phyloP scores from a whole-genome alignment of 2,888 invertebrate genomes.

The Polyommatus icarus region DNA sequence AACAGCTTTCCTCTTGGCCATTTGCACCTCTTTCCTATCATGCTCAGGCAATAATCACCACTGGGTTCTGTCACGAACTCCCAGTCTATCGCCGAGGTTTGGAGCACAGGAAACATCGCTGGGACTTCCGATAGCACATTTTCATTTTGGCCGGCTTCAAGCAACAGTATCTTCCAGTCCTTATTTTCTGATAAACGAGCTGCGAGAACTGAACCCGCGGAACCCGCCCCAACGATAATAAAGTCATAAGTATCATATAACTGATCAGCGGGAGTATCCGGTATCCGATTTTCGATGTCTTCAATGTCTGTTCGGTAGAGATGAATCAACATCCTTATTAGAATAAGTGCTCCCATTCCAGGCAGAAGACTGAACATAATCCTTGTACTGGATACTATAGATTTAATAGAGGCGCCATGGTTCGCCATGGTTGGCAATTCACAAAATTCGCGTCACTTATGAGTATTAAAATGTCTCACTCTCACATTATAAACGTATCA shows the following conservation, averaged over 20 bases:
- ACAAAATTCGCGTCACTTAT: background rate
- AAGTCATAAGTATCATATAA: conserved; percentile 86
- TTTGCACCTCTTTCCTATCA: conserved; percentile 83
- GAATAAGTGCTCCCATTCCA: conserved; percentile 82
- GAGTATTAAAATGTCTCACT: background rate
- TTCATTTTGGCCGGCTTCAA: conserved; percentile 91
- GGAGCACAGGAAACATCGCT: conserved; percentile 84
- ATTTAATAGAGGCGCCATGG: conserved; percentile 54
- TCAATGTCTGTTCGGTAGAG: conserved; percentile 86
- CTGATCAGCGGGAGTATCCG: conserved; percentile 74
- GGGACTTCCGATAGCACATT: conserved; percentile 87
- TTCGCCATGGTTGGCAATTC: conserved; percentile 51
- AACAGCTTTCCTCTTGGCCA: conserved; percentile 91
- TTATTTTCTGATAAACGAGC: conserved; percentile 87
- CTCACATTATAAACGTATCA: background rate
- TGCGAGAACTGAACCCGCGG: conserved; percentile 90
- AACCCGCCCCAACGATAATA: conserved; percentile 89
- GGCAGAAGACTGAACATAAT: conserved; percentile 84
- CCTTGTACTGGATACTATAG: conserved; percentile 80
- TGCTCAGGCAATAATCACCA: conserved; percentile 83
- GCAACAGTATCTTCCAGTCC: conserved; percentile 85
- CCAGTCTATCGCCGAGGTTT: conserved; percentile 89
- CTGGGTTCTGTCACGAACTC: conserved; percentile 88
- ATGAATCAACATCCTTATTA: conserved; percentile 83
- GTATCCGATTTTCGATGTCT: conserved; percentile 82